A percentile compares a stretch with the other conserved stretches of the same genome.
Conservation (phyloP, 2,113 vertebrate species). For the Trogon surrucura region DNA sequence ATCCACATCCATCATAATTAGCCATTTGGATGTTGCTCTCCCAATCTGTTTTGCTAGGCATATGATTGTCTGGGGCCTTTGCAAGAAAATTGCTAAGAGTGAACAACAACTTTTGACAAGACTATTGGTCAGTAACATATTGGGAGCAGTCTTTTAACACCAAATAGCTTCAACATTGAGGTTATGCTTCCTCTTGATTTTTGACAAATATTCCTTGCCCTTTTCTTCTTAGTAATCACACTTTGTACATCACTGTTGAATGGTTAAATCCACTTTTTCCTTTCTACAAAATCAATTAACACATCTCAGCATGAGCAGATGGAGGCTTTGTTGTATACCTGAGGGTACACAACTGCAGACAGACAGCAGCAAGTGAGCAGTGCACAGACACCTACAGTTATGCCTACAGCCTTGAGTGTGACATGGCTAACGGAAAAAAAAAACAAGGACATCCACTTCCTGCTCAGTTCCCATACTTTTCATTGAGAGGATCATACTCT, state of each 20-base stretch:
- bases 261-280: neutral
- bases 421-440: neutral
- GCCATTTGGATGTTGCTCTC: neutral
- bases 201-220: neutral
- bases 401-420: neutral
- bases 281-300: constrained; percentile 34
- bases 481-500: neutral
- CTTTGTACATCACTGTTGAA: neutral
- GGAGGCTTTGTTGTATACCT: constrained; percentile 6
- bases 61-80: neutral
- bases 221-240: neutral
- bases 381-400: neutral
- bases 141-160: neutral
- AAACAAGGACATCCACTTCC: neutral
- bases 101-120: neutral
- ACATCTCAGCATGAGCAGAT: neutral
- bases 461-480: neutral
- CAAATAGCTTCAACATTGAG: neutral
- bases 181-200: neutral
- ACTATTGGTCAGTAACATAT: neutral
- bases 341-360: constrained; percentile 3
- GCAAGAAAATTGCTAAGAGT: neutral
- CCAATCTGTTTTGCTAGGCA: neutral
- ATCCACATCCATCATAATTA: neutral
- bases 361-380: constrained; percentile 26